Percentiles rank a stretch among this genome's conserved stretches.
Conservation (phyloP, 2,888 invertebrate species). For the Sussaba pulchella region DNA sequence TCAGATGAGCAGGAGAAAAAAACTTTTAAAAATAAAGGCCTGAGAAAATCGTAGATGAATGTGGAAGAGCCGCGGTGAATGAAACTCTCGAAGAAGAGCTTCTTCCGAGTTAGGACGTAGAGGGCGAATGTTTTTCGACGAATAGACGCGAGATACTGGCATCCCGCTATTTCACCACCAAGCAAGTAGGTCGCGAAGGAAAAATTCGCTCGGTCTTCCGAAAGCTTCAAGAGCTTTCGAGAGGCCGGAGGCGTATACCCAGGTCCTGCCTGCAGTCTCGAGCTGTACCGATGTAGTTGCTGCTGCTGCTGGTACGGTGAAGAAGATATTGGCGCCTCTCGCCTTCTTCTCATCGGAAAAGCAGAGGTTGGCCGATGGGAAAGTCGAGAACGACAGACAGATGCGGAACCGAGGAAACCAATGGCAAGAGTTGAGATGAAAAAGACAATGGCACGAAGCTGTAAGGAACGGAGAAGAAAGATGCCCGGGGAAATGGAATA, state of each 20-base stretch:
- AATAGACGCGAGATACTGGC: constrained; percentile 52
- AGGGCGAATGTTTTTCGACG: constrained; percentile 66
- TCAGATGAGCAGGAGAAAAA: background rate
- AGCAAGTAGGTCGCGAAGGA: constrained; percentile 68
- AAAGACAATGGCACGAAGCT: constrained; percentile 43
- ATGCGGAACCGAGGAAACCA: constrained; percentile 41
- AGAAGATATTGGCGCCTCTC: constrained; percentile 54
- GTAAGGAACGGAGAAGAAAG: constrained; percentile 21
- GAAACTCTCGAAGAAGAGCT: constrained; percentile 24
- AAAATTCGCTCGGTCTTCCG: constrained; percentile 68
- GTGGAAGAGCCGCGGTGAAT: constrained; percentile 3
- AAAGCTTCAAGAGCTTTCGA: constrained; percentile 66
- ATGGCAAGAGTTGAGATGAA: constrained; percentile 27
- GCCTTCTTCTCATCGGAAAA: constrained; percentile 30
- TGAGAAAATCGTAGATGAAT: constrained; percentile 49
- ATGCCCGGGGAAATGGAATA: constrained; percentile 74
- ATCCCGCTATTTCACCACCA: constrained; percentile 66
- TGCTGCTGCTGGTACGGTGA: constrained; percentile 14
- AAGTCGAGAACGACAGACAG: constrained; percentile 6
- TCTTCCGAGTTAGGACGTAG: constrained; percentile 24
- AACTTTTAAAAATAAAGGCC: constrained; percentile 7
- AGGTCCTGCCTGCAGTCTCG: constrained; percentile 50
- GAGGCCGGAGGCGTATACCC: constrained; percentile 47
- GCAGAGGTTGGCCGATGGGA: constrained; percentile 13
- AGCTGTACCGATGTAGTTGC: constrained; percentile 15